A percentile compares a stretch with the other conserved stretches of the same genome.
These are phyloP conservation scores for Hephaestus fuliginosus DNA, from an alignment of 2,797 vertebrate genomes.

Conservation along the genomic window DNA sequence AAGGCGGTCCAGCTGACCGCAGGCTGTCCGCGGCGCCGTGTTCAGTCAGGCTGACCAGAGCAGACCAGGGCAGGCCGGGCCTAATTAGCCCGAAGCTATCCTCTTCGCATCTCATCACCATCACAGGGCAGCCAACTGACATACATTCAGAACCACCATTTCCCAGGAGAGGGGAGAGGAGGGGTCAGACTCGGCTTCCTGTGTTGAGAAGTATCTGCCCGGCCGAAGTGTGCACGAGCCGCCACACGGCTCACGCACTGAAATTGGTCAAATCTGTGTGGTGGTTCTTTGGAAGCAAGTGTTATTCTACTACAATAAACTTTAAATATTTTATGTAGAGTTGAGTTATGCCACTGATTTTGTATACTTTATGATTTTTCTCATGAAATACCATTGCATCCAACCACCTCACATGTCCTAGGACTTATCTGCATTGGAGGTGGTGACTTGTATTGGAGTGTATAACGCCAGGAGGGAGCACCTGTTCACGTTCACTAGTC, in stretches of 20 bases:
- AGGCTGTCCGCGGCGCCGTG: constrained; percentile 64
- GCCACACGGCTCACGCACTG: background rate
- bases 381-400: background rate
- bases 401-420: background rate
- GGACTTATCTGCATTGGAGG: background rate
- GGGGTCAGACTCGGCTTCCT: background rate
- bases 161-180: constrained; percentile 22
- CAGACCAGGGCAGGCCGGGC: constrained; percentile 43
- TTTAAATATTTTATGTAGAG: background rate
- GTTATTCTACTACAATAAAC: background rate
- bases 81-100: constrained; percentile 75
- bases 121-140: constrained; percentile 64
- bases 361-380: background rate
- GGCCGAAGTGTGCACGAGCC: background rate
- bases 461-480: background rate
- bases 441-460: background rate
- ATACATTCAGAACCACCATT: constrained; percentile 53
- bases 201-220: constrained; percentile 1
- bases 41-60: constrained; percentile 69
- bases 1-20: constrained; percentile 66
- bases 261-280: background rate
- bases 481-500: background rate
- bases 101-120: constrained; percentile 75
- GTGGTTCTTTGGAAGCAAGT: background rate
- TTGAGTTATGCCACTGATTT: background rate